Evolutionary conservation across 2,888 invertebrate genomes (phyloP).

Genomic region (Atrina japonica): DNA sequence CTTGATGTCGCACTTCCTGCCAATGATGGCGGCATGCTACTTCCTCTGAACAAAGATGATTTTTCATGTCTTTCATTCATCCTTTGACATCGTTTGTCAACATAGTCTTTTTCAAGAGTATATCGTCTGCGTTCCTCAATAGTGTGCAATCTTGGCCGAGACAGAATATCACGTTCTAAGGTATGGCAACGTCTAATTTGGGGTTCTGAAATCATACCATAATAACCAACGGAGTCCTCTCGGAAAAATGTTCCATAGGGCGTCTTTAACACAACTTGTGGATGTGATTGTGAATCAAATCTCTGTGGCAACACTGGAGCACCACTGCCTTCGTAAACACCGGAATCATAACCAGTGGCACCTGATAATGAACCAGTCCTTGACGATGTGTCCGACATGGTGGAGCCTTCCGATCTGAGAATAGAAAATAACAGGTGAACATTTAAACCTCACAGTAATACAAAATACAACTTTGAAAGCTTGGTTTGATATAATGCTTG

Average conservation of each 20-base stretch:
- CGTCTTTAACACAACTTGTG: slow-evolving; percentile 71
- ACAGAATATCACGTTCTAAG: slow-evolving; percentile 70
- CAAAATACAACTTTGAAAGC: no score
- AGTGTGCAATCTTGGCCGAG: slow-evolving; percentile 70
- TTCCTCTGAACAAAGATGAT: slow-evolving; percentile 60
- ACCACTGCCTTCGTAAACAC: slow-evolving; percentile 54
- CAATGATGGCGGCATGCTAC: slow-evolving; percentile 71
- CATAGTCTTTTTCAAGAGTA: slow-evolving; percentile 73
- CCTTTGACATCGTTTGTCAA: slow-evolving; percentile 70
- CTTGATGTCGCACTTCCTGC: slow-evolving; percentile 70
- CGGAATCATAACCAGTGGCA: slow-evolving; percentile 57
- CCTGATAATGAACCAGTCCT: slow-evolving; percentile 56
- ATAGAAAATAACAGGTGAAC: background rate
- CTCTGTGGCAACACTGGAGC: slow-evolving; percentile 49
- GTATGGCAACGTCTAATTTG: slow-evolving; percentile 72
- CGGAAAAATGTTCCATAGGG: slow-evolving; percentile 75
- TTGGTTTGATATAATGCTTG: no score
- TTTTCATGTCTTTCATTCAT: slow-evolving; percentile 69
- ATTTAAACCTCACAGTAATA: no score
- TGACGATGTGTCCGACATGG: slow-evolving; percentile 64
- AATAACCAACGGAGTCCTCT: slow-evolving; percentile 68
- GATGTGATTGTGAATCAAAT: slow-evolving; percentile 50
- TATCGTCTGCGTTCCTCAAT: slow-evolving; percentile 72
- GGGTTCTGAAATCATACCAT: slow-evolving; percentile 67
- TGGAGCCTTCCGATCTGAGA: slow-evolving; percentile 67